These are phyloP conservation scores for Heteromurus nitidus DNA, from an alignment of 2,888 invertebrate species.

Conservation along the genomic window DNA sequence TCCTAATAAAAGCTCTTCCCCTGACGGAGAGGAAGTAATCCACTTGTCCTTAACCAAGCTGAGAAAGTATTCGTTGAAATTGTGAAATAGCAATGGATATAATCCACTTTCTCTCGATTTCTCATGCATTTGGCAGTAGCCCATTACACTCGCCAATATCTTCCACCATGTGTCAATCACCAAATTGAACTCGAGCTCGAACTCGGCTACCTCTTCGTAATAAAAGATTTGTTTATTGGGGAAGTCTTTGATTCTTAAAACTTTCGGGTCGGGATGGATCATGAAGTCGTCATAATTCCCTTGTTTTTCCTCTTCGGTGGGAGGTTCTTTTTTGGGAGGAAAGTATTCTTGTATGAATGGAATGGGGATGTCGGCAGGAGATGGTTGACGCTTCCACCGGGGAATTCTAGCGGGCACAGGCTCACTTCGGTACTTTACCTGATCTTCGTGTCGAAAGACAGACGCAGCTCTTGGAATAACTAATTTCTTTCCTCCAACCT, in stretches of 20 bases:
- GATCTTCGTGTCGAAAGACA: constrained; percentile 28
- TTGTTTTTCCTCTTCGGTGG: not conserved
- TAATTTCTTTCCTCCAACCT: not conserved
- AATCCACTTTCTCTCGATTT: constrained; percentile 15
- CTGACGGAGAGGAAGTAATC: no score
- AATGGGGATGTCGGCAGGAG: not conserved
- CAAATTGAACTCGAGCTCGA: constrained; percentile 9
- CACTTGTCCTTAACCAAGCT: constrained; percentile 32
- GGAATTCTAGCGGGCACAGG: constrained; percentile 12
- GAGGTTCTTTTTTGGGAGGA: not conserved
- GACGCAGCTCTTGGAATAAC: constrained; percentile 43
- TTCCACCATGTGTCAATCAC: constrained; percentile 54
- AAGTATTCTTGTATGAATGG: constrained; percentile 46
- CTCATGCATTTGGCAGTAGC: constrained; percentile 37
- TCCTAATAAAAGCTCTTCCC: constrained; percentile 41
- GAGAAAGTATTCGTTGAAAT: constrained; percentile 43
- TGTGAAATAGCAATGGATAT: constrained; percentile 10
- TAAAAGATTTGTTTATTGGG: constrained; percentile 36
- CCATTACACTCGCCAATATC: constrained; percentile 18
- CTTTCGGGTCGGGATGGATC: constrained; percentile 14
- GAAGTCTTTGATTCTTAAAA: constrained; percentile 30
- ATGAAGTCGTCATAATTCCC: constrained; percentile 30
- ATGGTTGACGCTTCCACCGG: constrained; percentile 5
- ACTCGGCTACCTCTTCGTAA: constrained; percentile 23
- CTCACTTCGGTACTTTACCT: not conserved